A percentile compares a stretch with the other conserved stretches of the same genome.
These are phyloP conservation scores for Cirrhinus molitorella DNA, from an alignment of 2,797 vertebrate species.

Conservation along the genomic window DNA sequence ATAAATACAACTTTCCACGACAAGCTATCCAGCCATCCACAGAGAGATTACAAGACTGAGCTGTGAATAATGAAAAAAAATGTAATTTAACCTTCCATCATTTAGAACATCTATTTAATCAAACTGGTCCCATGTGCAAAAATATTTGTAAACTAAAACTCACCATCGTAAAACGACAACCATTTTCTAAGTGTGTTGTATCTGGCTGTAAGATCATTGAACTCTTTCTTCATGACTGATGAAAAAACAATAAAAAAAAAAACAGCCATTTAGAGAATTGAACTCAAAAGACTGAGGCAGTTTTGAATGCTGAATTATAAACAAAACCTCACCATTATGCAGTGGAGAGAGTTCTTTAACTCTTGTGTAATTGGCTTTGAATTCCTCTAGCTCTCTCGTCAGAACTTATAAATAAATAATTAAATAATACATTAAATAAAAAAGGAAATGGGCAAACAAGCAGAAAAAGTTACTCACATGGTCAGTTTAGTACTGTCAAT, in stretches of 20 bases:
- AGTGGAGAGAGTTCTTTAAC: no score
- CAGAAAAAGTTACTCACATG: no score
- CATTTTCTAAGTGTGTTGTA: neutral
- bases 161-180: neutral
- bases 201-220: neutral
- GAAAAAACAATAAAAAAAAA: neutral
- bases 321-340: no score
- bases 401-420: no score
- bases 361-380: no score
- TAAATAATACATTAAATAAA: no score
- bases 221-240: neutral
- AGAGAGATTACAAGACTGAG: neutral
- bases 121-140: neutral
- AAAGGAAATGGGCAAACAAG: no score
- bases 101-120: neutral
- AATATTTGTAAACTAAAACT: neutral
- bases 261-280: neutral
- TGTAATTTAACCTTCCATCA: neutral
- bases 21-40: neutral
- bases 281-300: neutral
- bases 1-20: constrained; percentile 55
- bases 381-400: no score
- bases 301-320: no score
- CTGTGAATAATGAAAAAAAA: neutral
- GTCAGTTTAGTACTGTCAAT: no score